These are phyloP conservation scores for Darevskia mixta DNA, from an alignment of 2,797 vertebrate species.

Conservation along the genomic window DNA sequence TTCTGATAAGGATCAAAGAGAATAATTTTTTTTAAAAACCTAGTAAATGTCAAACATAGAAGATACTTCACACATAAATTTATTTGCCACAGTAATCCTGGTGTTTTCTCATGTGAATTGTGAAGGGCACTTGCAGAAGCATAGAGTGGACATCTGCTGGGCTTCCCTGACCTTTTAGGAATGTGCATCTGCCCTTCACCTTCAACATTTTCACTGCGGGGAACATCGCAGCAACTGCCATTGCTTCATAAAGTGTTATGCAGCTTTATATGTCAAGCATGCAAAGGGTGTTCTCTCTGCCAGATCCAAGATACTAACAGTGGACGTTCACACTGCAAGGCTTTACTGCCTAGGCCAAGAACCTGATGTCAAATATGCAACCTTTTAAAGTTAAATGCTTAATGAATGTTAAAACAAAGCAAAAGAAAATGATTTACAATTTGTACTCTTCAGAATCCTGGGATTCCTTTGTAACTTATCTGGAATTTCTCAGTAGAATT, in stretches of 20 bases:
- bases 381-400: constrained; percentile 71
- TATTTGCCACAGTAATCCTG: neutral
- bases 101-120: neutral
- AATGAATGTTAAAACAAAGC: constrained; percentile 8
- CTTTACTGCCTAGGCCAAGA: neutral
- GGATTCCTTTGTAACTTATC: neutral
- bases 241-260: neutral
- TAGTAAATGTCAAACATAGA: neutral
- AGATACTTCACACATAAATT: neutral
- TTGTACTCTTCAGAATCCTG: neutral
- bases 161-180: neutral
- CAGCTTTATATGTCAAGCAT: constrained; percentile 1
- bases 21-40: too few relatives aligned
- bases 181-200: neutral
- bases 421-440: neutral
- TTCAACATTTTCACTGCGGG: neutral
- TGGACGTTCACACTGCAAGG: neutral
- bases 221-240: neutral
- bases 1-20: neutral
- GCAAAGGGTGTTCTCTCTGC: neutral
- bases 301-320: neutral
- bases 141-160: neutral
- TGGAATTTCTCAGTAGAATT: neutral
- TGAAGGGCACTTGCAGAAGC: neutral
- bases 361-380: constrained; percentile 35